These are phyloP conservation scores for Heterochromis multidens DNA, from an alignment of 2,113 vertebrate species.

Conservation along the genomic window DNA sequence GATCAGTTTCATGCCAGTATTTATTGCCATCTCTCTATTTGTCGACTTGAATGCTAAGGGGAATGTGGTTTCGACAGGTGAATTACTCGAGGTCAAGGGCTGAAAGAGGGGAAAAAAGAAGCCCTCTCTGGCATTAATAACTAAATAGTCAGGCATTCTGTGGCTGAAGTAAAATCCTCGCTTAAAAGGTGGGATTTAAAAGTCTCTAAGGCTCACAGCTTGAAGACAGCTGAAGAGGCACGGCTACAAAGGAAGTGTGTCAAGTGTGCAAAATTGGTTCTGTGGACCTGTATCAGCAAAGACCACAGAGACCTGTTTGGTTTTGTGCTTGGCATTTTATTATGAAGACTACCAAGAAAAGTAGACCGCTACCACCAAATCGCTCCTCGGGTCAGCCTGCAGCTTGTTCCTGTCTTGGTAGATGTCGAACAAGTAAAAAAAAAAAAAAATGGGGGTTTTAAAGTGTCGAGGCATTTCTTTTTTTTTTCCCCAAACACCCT, in stretches of 20 bases:
- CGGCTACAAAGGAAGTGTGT: conserved; percentile 56
- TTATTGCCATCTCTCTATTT: conserved; percentile 27
- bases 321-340: conserved; percentile 38
- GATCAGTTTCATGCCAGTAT: conserved; percentile 15
- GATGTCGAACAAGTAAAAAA: background rate
- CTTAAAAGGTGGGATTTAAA: conserved; percentile 70
- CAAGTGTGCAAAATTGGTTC: conserved; percentile 58
- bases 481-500: background rate
- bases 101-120: conserved; percentile 7
- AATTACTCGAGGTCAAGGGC: conserved; percentile 57
- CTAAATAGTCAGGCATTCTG: conserved; percentile 62
- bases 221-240: conserved; percentile 55
- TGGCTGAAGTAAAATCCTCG: conserved; percentile 60
- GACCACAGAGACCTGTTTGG: conserved; percentile 46
- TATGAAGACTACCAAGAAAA: conserved; percentile 5
- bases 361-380: background rate
- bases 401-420: conserved; percentile 3
- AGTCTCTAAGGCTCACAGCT: conserved; percentile 54
- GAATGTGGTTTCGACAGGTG: conserved; percentile 48
- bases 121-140: conserved; percentile 62
- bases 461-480: background rate
- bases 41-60: conserved; percentile 40
- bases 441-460: background rate
- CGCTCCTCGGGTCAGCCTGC: background rate
- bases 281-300: conserved; percentile 46